Percentiles rank a stretch among this genome's conserved stretches.
phyloP scores from a whole-genome alignment of 2,888 invertebrate genomes.

The Lucinisca nassula region DNA sequence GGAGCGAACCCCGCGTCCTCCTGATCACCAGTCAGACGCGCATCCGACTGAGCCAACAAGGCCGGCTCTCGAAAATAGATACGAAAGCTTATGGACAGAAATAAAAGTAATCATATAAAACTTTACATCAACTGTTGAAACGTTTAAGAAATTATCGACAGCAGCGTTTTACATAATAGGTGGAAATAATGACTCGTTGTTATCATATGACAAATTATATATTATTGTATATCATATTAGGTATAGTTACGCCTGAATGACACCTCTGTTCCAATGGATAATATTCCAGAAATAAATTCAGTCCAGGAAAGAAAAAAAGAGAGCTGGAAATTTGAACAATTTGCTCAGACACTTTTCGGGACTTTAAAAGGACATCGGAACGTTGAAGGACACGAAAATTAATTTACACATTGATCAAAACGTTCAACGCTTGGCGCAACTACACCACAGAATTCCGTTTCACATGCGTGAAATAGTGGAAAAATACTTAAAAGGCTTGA shows the following conservation, averaged over 20 bases:
- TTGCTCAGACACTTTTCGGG: background rate
- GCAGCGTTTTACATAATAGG: slow-evolving; percentile 10
- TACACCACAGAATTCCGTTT: slow-evolving; percentile 68
- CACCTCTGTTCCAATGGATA: slow-evolving; percentile 13
- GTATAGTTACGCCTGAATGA: no score
- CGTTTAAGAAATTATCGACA: background rate
- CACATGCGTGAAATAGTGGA: slow-evolving; percentile 66
- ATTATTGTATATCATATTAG: no score
- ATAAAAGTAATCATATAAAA: background rate
- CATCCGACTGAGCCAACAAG: no score
- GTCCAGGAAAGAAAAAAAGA: background rate
- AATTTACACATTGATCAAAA: slow-evolving; percentile 62
- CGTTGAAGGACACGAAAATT: slow-evolving; percentile 47
- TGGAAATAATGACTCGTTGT: slow-evolving; percentile 20
- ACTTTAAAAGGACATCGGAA: slow-evolving; percentile 47
- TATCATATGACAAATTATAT: slow-evolving; percentile 36
- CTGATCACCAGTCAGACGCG: no score
- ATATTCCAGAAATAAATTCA: slow-evolving; percentile 16
- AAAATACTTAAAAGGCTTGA: slow-evolving; percentile 67
- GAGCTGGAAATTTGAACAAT: background rate
- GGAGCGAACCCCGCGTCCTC: no score
- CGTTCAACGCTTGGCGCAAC: slow-evolving; percentile 53
- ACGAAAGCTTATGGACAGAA: slow-evolving; percentile 17
- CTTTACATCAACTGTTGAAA: background rate
- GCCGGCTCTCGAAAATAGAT: background rate